Base-by-base conservation (phyloP, 2,888 invertebrate species). In the Elegia similella region DNA sequence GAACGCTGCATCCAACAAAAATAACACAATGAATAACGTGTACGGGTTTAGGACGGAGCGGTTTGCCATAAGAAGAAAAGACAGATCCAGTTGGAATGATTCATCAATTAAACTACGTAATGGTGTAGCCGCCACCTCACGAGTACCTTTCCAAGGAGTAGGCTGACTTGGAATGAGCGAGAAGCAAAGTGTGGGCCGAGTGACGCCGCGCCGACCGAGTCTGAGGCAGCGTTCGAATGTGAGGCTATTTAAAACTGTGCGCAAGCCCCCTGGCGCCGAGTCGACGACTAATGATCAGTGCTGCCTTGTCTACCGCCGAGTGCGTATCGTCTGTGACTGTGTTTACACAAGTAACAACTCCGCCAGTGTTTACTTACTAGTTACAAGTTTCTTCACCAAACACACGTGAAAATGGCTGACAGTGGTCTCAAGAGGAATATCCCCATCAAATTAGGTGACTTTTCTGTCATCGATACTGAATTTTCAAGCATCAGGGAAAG, bases 381-480 rank as follows among this genome's bases (percentile, higher is more conserved):
- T 87, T 88, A 76, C 80, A 69, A 73, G 78, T 79, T 81, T 77
- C 69, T 69, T 72, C 72, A 73, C 63, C 66, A 76, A 65, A 78
- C 68, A 78, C 70, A 78, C 76, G 75, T 79, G 78, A 88, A 86
- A 92, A 96, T 96, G 96, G 95, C 96, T 84, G 96, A 96, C 92
- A 93, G 95, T 93, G 93, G 94, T 87, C 95, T 95, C 83, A 96
- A 95, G 91, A 95, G 96, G 80, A 95, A 96, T 93, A 97, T 97
- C 92, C 98, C 98, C 78, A 97, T 98, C 92, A 96, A 96, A 92
- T 93, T 97, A 88, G 96, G 97, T 73, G 98, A 98, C 89, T 97
- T 97, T 93, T 97, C 97, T 92, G 97, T 98, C 84, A 96, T 98
- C 92, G 98, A 98, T 91, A 96, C 96, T 70, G 98, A 98, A 92